Percentiles rank a stretch among this genome's conserved stretches.
Evolutionary conservation across 2,888 invertebrate species (phyloP).

Genomic region (Gastrophysa polygoni): DNA sequence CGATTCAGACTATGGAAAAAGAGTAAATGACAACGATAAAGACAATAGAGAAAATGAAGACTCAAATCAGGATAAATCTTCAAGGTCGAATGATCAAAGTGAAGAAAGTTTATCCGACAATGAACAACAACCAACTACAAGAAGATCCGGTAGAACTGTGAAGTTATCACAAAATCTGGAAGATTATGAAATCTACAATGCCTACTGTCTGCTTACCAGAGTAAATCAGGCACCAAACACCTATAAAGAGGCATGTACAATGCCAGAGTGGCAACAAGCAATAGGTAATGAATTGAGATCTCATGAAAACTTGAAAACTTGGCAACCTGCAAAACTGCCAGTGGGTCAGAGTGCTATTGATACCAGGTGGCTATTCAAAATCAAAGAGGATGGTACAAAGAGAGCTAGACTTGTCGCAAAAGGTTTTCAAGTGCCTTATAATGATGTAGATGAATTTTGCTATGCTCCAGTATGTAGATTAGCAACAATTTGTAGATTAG

Average conservation of each 20-base stretch:
- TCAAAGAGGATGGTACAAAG: conserved; percentile 26
- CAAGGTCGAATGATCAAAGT: neutral
- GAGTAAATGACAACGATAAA: neutral
- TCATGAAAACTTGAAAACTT: conserved; percentile 18
- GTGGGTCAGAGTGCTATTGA: conserved; percentile 11
- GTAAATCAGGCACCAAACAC: conserved; percentile 13
- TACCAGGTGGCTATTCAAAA: conserved; percentile 34
- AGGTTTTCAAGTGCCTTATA: conserved; percentile 20
- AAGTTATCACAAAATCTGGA: conserved; percentile 20
- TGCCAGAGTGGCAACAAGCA: conserved; percentile 5
- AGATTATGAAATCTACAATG: conserved; percentile 24
- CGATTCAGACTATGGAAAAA: neutral
- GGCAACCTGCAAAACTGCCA: conserved; percentile 16
- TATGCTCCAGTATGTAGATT: conserved; percentile 18
- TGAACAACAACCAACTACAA: conserved; percentile 2
- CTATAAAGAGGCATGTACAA: conserved; percentile 8
- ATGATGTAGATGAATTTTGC: conserved; percentile 13
- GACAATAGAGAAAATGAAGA: too few species aligned
- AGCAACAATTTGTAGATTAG: conserved; percentile 16
- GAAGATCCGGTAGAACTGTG: conserved; percentile 23
- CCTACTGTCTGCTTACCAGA: conserved; percentile 19
- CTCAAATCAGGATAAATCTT: neutral
- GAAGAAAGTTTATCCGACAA: neutral
- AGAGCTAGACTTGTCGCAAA: conserved; percentile 27
- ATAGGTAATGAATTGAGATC: conserved; percentile 14